phyloP scores from a whole-genome alignment of 2,797 vertebrate species.

The Dermochelys coriacea region DNA sequence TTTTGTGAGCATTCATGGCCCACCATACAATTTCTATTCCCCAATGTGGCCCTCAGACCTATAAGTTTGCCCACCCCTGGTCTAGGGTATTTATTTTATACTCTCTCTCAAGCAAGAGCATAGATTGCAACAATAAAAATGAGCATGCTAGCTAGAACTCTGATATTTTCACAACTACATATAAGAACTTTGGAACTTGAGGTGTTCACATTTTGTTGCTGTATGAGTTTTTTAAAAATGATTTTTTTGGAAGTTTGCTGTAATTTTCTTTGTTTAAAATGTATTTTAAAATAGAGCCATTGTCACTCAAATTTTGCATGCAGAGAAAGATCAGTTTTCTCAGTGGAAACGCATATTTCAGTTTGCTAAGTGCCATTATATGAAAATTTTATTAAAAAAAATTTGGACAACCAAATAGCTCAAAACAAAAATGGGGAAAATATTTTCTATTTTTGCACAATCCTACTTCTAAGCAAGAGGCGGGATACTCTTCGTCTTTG shows the following conservation, averaged over 20 bases:
- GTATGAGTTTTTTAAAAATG: background rate
- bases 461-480: background rate
- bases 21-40: too few relatives aligned
- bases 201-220: background rate
- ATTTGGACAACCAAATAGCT: background rate
- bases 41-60: too few relatives aligned
- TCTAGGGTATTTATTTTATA: slow-evolving; percentile 28
- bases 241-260: background rate
- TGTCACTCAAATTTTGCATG: background rate
- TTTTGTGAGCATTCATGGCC: too few relatives aligned
- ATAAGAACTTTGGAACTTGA: background rate
- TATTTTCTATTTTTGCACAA: background rate
- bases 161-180: background rate
- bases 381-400: slow-evolving; percentile 15
- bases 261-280: background rate
- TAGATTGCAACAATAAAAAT: background rate
- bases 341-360: background rate
- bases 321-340: background rate
- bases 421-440: slow-evolving; percentile 50
- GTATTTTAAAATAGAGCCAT: background rate
- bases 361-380: background rate
- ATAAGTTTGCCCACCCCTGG: too few relatives aligned
- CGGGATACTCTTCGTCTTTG: slow-evolving; percentile 15
- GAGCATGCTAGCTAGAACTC: background rate
- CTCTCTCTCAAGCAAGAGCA: slow-evolving; percentile 27